Base-by-base conservation (phyloP, 2,888 invertebrate genomes). In the Lampropteryx suffumata region DNA sequence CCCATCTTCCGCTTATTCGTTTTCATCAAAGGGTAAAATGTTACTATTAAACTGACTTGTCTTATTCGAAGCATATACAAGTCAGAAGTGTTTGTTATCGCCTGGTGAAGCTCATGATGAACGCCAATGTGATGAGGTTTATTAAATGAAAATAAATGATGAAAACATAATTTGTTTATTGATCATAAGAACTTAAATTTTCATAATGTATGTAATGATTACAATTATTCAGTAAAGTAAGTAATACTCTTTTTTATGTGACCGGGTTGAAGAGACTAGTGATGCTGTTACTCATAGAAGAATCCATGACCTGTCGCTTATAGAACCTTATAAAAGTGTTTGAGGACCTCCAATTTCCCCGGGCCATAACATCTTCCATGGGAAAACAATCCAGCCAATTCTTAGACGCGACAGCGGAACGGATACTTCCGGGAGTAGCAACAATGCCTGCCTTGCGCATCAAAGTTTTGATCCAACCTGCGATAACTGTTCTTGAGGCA, bases 81-180 rank as follows among this genome's bases (percentile, higher is more conserved):
- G 0, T 17, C 7, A 34, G 34, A 34, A 9, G 1, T 34, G 34
- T 34, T 17, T 34, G 34, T 14, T 34, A 34, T 34, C 34, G 34
- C 34, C 34, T 34, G 34, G 34, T 34, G 34, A 9, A 17, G n/a
- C n/a, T n/a, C n/a, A n/a, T n/a, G n/a, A 3, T 17, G n/a, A 14
- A 32, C 34, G 34, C 34, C 34, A 34, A 34, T 34, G 34, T 34
- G 34, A 34, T 34, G n/a, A n/a, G n/a, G n/a, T n/a, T n/a, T n/a
- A n/a, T n/a, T n/a, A n/a, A n/a, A n/a, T n/a, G n/a, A n/a, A n/a
- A n/a, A n/a, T n/a, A n/a, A n/a, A n/a, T n/a, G n/a, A n/a, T n/a
- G n/a, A n/a, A n/a, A n/a, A n/a, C n/a, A n/a, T n/a, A n/a, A n/a
- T n/a, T 8, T 17, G 21, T 21, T 21, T 21, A 21, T 21, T 3